Evolutionary conservation across 1,140 invertebrate genomes (phyloP).

Genomic region (Oppia nitens): DNA sequence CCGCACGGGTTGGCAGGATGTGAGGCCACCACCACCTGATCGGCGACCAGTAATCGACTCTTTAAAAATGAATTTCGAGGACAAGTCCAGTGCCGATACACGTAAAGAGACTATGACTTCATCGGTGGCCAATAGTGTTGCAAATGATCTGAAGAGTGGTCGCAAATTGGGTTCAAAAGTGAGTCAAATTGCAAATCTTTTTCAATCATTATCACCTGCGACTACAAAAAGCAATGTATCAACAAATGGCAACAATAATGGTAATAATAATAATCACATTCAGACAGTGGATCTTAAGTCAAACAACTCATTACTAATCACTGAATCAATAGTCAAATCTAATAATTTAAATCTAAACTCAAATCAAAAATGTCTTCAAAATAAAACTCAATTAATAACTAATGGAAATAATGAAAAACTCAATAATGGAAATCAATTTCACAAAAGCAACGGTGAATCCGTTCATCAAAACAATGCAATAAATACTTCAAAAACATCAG

Average conservation of each 20-base stretch:
- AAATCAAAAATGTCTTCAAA: not conserved
- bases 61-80: conserved; percentile 9
- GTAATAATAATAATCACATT: not conserved
- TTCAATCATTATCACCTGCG: conserved; percentile 16
- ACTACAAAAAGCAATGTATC: conserved; percentile 1
- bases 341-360: not conserved
- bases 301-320: conserved; percentile 4
- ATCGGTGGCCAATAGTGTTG: not conserved
- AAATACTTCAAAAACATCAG: not conserved
- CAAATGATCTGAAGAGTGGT: not conserved
- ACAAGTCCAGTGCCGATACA: not conserved
- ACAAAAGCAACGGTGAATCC: not conserved
- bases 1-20: conserved; percentile 23
- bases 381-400: not conserved
- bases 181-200: conserved; percentile 22
- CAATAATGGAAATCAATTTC: not conserved
- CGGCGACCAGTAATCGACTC: conserved; percentile 8
- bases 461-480: not conserved
- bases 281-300: not conserved
- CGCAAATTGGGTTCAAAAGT: conserved; percentile 22
- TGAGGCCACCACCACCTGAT: not conserved
- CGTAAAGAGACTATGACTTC: not conserved
- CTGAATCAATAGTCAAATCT: not conserved
- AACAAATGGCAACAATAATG: not conserved
- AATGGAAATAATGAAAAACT: not conserved